phyloP scores from a whole-genome alignment of 37 sponge, comb jelly and placozoan genomes.

The Ephydatia muelleri region DNA sequence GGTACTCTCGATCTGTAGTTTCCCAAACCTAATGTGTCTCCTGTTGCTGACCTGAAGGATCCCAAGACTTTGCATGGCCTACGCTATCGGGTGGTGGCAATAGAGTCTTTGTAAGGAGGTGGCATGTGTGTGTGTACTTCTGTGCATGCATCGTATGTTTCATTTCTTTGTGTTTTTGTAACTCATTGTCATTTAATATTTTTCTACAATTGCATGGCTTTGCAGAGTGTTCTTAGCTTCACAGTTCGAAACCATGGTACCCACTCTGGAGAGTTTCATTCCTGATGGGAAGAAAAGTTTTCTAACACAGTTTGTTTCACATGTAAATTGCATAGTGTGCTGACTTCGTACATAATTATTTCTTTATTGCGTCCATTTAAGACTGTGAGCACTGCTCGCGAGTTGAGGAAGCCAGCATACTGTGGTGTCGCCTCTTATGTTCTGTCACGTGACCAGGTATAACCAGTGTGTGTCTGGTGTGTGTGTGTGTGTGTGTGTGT shows the following conservation, averaged over 20 bases:
- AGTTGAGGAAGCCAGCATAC: conserved; percentile 81
- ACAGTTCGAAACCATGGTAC: conserved; percentile 79
- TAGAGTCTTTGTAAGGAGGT: conserved; percentile 85
- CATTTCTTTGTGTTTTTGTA: neutral
- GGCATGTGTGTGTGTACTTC: neutral
- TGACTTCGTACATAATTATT: neutral
- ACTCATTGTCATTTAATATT: too few species aligned
- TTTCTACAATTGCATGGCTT: too few species aligned
- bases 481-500: neutral
- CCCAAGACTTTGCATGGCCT: conserved; percentile 71
- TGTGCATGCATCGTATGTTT: neutral
- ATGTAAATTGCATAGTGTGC: conserved; percentile 47
- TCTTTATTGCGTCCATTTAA: conserved; percentile 4
- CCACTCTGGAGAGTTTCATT: conserved; percentile 65
- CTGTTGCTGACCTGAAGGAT: conserved; percentile 32
- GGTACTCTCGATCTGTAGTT: conserved; percentile 38
- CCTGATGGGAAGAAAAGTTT: conserved; percentile 83
- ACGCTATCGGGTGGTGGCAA: conserved; percentile 73
- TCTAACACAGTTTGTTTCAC: conserved; percentile 83
- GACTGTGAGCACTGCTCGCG: conserved; percentile 78
- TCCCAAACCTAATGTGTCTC: conserved; percentile 46
- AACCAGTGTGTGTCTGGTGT: neutral
- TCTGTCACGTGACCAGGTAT: conserved; percentile 60
- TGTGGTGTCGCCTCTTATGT: conserved; percentile 51
- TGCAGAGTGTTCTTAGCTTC: conserved; percentile 85